Base-by-base conservation (phyloP, 1,140 invertebrate species). In the Matsumurasca onukii region DNA sequence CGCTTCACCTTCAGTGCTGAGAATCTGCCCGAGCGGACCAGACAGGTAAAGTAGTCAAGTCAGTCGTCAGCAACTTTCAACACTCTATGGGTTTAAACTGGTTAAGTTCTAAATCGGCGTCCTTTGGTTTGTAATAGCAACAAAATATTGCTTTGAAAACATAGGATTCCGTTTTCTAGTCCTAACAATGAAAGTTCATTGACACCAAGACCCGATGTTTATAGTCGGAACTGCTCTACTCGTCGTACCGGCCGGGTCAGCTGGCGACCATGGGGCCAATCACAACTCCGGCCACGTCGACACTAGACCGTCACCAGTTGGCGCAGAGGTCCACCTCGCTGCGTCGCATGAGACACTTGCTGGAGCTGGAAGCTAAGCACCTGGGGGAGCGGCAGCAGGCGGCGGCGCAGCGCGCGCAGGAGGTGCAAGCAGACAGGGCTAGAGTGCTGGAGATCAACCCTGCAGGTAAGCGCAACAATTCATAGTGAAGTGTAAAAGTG, bases 1-100 rank as follows among this genome's bases (percentile, higher is more conserved):
- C 83, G 90, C 78, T 94, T 91, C 79, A 95, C 89, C 66, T 94
- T 90, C 78, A 93, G 91, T 75, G 93, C 93, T 20, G 94, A 97
- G 80, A 95, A 95, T 81, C 70, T 80, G 55, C 75, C 82, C 2
- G 82, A 84, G 70, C 76, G 81, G 68, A 77, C 80, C n/a, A 76
- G 81, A 77, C 80, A 83, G 73, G 82, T 83, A 69, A 39, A 39
- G 5, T n/a, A n/a, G n/a, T n/a, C n/a, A n/a, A n/a, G n/a, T n/a
- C n/a, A n/a, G n/a, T n/a, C n/a, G n/a, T n/a, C n/a, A n/a, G n/a
- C n/a, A n/a, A n/a, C n/a, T n/a, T n/a, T n/a, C n/a, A n/a, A n/a
- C n/a, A n/a, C n/a, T n/a, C n/a, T n/a, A n/a, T n/a, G n/a, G n/a
- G n/a, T n/a, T n/a, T n/a, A n/a, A n/a, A n/a, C n/a, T n/a, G n/a